These are phyloP conservation scores for Papilio helenus DNA, from an alignment of 1,140 invertebrate genomes.

Conservation along the genomic window DNA sequence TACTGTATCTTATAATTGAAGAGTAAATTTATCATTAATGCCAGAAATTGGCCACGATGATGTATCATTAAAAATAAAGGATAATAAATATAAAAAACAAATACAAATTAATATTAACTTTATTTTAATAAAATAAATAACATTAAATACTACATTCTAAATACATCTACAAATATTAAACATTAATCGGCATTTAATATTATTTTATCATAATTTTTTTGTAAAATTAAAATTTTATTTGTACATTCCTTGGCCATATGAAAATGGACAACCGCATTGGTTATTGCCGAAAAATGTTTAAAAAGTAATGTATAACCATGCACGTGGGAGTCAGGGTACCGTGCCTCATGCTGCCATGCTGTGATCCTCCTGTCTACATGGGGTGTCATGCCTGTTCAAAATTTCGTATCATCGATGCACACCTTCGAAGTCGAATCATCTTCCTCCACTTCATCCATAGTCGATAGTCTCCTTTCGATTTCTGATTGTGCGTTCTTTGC, in stretches of 20 bases:
- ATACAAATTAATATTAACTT: background rate
- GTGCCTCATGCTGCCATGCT: constrained; percentile 65
- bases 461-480: constrained; percentile 79
- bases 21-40: background rate
- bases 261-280: background rate
- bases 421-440: constrained; percentile 84
- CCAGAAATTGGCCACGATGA: background rate
- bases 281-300: constrained; percentile 37
- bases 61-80: background rate
- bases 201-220: background rate
- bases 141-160: constrained; percentile 23
- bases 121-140: constrained; percentile 18
- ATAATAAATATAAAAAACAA: constrained; percentile 5
- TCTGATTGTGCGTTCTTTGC: constrained; percentile 80
- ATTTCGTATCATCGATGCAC: constrained; percentile 79
- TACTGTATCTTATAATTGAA: background rate
- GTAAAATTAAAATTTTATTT: background rate
- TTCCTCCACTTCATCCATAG: constrained; percentile 81
- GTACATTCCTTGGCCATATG: background rate
- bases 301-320: constrained; percentile 48
- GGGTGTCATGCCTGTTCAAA: constrained; percentile 64
- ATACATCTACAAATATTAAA: constrained; percentile 15
- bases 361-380: constrained; percentile 51
- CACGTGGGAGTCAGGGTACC: constrained; percentile 52
- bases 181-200: constrained; percentile 31